phyloP scores from a whole-genome alignment of 2,888 invertebrate genomes.

The Polymixis flavicincta region DNA sequence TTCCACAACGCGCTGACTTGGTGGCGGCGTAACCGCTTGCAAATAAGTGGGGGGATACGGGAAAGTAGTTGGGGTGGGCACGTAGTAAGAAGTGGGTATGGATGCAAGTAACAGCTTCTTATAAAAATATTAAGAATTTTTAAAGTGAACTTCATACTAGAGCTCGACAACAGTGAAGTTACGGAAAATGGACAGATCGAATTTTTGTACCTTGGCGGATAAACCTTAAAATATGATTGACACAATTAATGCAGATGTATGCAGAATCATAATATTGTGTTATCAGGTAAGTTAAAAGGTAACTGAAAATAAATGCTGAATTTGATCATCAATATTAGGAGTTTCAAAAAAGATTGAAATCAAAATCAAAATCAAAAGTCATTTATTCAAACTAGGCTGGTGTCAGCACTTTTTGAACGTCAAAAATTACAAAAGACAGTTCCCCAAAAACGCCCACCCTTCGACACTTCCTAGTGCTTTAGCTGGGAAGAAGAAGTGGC shows the following conservation, averaged over 20 bases:
- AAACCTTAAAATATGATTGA: not conserved
- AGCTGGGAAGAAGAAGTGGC: no score
- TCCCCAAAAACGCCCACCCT: no score
- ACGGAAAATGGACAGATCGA: not conserved
- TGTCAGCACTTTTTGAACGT: no score
- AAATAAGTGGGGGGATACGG: slow-evolving; percentile 59
- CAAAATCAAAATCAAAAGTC: no score
- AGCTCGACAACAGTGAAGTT: not conserved
- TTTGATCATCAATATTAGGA: not conserved
- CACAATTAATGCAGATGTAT: not conserved
- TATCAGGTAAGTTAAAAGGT: not conserved
- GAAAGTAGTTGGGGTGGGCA: slow-evolving; percentile 8
- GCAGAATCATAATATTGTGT: not conserved
- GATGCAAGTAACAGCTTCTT: not conserved
- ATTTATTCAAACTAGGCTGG: no score
- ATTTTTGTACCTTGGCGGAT: not conserved
- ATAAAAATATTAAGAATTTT: not conserved
- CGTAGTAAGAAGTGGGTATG: not conserved
- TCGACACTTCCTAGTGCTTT: no score
- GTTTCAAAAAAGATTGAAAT: not conserved
- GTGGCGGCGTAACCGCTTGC: slow-evolving; percentile 55
- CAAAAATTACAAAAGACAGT: no score
- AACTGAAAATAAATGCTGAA: no score
- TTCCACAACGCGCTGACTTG: slow-evolving; percentile 67
- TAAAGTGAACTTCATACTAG: not conserved